A percentile compares a stretch with the other conserved stretches of the same genome.
These are phyloP conservation scores for Ceyx melanurus DNA, from an alignment of 2,113 vertebrate species.

Conservation along the genomic window DNA sequence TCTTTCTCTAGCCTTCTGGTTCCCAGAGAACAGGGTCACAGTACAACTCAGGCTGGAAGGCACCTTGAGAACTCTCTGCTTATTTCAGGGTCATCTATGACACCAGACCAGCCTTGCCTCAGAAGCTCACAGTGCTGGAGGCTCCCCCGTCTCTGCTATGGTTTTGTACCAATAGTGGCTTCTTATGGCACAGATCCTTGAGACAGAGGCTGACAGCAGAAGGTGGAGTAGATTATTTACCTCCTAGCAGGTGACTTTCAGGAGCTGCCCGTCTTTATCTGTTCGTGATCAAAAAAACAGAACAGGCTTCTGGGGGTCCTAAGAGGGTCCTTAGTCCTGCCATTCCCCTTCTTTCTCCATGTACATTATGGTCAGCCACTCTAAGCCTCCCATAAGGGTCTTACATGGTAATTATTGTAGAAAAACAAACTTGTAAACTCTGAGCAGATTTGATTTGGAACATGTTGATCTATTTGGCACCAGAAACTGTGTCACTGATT, in stretches of 20 bases:
- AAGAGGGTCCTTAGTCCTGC: neutral
- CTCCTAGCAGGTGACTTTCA: neutral
- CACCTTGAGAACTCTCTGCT: neutral
- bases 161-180: neutral
- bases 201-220: neutral
- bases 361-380: neutral
- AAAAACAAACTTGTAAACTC: conserved; percentile 64
- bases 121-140: rapidly evolving
- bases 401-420: conserved; percentile 44
- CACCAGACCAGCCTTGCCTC: neutral
- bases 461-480: conserved; percentile 56
- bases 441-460: conserved; percentile 65
- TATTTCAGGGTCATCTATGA: neutral
- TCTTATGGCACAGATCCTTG: neutral
- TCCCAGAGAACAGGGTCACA: neutral
- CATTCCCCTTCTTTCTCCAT: neutral
- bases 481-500: conserved; percentile 51
- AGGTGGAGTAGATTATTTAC: neutral
- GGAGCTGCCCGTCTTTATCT: neutral
- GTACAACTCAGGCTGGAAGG: neutral
- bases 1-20: neutral
- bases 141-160: neutral
- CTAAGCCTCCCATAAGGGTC: neutral
- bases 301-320: neutral
- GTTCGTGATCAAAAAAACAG: neutral